Base-by-base conservation (phyloP, 1,140 invertebrate species). In the Magallana gigas region DNA sequence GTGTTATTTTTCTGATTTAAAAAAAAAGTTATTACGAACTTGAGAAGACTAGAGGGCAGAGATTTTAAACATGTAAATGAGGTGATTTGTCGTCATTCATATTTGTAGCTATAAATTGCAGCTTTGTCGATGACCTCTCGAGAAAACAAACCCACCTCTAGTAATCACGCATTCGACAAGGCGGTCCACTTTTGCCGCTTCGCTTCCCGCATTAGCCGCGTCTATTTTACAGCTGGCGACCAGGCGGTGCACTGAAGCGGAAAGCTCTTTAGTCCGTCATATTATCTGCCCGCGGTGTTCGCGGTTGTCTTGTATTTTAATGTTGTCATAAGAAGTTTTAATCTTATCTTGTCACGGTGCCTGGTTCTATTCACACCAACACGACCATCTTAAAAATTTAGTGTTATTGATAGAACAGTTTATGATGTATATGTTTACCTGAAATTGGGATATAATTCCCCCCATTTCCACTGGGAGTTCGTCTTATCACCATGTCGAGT, bases 261-360 rank as follows among this genome's bases (percentile, higher is more conserved):
- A 8, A 62, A 11, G 23, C 68, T 76, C 68, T 76, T 76, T 76
- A 76, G 68, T 76, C 18, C 23, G 68, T 76, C 68, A 76, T 76
- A 11, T 76, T 76, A 76, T 76, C 18, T 8, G 68, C 68, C 68
- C 36, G 68, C 36, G 68, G 68, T 76, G 68, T 76, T 76, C 68
- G 68, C 68, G 68, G 68, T 76, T 76, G 68, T 76, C 68, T 76
- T 12, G 68, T 76, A 76, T 76, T 76, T 76, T 76, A 76, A 76
- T 76, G 68, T 76, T 76, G 68, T 76, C 23, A 76, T 76, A 76
- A 76, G 68, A 76, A 29, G 68, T 29, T 76, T 76, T 76, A 76
- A 76, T 76, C 68, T 76, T 76, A 76, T 76, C 68, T 76, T 76
- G 68, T 76, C 68, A 76, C 68, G 68, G 68, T 76, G 23, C 68